A percentile compares a stretch with the other conserved stretches of the same genome.
Conservation (phyloP, 2,888 invertebrate species). For the Diachrysia chrysitis region DNA sequence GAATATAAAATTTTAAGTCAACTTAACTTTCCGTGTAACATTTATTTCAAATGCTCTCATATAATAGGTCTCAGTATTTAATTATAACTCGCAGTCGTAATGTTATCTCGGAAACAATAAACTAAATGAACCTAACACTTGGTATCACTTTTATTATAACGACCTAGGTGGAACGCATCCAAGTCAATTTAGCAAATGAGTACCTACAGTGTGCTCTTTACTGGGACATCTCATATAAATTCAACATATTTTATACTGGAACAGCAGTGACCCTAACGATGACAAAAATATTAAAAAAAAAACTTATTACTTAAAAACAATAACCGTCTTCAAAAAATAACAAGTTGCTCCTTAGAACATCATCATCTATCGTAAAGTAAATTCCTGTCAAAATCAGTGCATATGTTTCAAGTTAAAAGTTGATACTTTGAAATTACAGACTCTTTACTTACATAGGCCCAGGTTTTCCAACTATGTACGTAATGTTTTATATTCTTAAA, state of each 20-base stretch:
- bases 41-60: background rate
- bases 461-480: conserved; percentile 40
- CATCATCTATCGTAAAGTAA: no score
- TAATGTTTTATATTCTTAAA: conserved; percentile 25
- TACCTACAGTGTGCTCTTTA: conserved; percentile 35
- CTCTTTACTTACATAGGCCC: no score
- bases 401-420: background rate
- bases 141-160: conserved; percentile 1
- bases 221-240: conserved; percentile 57
- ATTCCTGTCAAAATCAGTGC: no score
- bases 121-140: conserved; percentile 4
- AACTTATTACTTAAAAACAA: no score
- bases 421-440: no score
- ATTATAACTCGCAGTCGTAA: conserved; percentile 4
- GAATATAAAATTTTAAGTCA: no score
- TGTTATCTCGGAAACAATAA: conserved; percentile 4
- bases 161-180: conserved; percentile 8
- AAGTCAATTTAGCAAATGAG: conserved; percentile 66
- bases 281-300: no score
- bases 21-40: background rate
- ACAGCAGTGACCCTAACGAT: no score
- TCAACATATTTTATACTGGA: no score
- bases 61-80: no score
- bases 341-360: no score
- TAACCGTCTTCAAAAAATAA: no score